Evolutionary conservation across 2,888 invertebrate genomes (phyloP), one percentile per base, ranked within the genome.

Genomic region (Cecidostiba fungosa): DNA sequence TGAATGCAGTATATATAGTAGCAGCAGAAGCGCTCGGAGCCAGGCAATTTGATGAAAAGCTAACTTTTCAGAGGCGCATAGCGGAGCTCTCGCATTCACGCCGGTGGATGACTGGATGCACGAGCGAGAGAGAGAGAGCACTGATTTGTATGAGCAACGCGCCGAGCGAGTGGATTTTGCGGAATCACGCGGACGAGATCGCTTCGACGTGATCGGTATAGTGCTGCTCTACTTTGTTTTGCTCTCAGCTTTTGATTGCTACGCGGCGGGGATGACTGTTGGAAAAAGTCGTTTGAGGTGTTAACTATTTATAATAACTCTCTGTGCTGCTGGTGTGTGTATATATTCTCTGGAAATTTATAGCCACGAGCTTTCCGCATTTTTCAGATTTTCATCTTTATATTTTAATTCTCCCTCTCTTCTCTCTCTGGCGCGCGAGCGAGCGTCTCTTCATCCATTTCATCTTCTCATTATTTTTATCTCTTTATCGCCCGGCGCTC

Each of bases 401-500:
- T 81, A 81, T 85, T 80, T 80, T 80, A 77, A 85, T 85, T 70
- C 54, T 43, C 12, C 12, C 10, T 43, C 43, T 12, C 70, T n/a
- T 32, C 32, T 32, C 32, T 32, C 32, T 43, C 12, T 43, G 12
- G 10, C 43, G 6, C 70, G 62, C 3, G 32, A 29, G 47, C 5
- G 23, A 29, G 47, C 32, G 66, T 77, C 77, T 85, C 54, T 70
- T 77, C 80, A 72, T 81, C 80, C 62, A 74, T 47, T 80, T 77
- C 54, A 36, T 36, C 76, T 77, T 85, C 84, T 80, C 85, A 81
- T 85, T 85, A 85, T 85, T 85, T 85, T 80, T 81, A 85, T 85
- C 85, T 76, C 80, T 85, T 77, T 77, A 85, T 81, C 85, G 70
- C 26, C 50, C 43, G 6, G 32, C 23, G 43, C 43, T 43, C 72